phyloP scores from a whole-genome alignment of 2,888 invertebrate genomes.

The Onthophagus sagittarius region DNA sequence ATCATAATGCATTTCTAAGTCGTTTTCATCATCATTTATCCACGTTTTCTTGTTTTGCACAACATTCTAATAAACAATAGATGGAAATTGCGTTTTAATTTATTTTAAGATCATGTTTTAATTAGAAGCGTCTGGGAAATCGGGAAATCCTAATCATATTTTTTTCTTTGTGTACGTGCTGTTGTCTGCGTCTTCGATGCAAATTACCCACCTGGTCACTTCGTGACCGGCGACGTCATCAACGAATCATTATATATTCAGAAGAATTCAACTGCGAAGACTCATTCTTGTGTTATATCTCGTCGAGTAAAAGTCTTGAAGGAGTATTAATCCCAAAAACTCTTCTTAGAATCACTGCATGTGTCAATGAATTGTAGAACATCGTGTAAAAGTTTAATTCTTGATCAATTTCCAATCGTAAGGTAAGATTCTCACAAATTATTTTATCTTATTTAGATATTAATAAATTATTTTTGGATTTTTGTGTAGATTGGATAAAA shows the following conservation, averaged over 20 bases:
- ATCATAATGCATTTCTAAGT: background rate
- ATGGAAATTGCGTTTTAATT: background rate
- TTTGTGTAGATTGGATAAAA: conserved; percentile 68
- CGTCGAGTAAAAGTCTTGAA: conserved; percentile 3
- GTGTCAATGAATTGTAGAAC: conserved; percentile 49
- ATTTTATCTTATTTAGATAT: background rate
- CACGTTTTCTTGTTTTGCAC: background rate
- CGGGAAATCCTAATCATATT: background rate
- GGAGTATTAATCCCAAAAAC: conserved; percentile 5
- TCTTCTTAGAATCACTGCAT: conserved; percentile 31
- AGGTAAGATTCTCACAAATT: conserved; percentile 37
- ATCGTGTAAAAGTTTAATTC: conserved; percentile 42
- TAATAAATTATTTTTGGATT: background rate
- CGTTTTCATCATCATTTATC: background rate
- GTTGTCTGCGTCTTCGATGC: conserved; percentile 4
- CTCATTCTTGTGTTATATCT: background rate
- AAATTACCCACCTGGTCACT: conserved; percentile 17
- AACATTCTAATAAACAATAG: background rate
- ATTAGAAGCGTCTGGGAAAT: background rate
- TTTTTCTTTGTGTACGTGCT: background rate
- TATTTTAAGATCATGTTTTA: background rate
- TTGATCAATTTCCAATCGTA: conserved; percentile 45
- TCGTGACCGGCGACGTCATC: conserved; percentile 24
- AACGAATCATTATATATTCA: conserved; percentile 18
- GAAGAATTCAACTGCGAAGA: background rate